phyloP scores from a whole-genome alignment of 1,140 invertebrate genomes.

The Subanguina moxae region DNA sequence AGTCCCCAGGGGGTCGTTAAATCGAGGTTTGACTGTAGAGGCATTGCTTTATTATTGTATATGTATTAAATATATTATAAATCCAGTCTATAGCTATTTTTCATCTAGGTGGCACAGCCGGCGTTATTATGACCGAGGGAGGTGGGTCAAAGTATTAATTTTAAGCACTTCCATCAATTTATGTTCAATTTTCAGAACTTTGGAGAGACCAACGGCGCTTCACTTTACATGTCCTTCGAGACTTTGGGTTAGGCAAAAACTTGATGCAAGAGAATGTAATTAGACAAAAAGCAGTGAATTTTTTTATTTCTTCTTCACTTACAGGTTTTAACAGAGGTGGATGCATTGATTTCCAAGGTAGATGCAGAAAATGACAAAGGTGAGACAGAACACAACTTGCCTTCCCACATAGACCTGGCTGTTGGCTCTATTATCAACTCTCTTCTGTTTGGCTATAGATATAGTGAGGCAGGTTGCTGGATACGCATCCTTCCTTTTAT shows the following conservation, averaged over 20 bases:
- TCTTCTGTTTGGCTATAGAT: slow-evolving; percentile 38
- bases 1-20: too few relatives aligned
- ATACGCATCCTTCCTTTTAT: neutral
- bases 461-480: slow-evolving; percentile 9
- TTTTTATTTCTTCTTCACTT: neutral
- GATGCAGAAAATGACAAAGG: slow-evolving; percentile 22
- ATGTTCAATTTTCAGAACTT: neutral
- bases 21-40: too few relatives aligned
- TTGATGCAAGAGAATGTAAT: slow-evolving; percentile 36
- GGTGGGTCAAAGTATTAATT: too few relatives aligned
- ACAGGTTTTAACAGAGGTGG: slow-evolving; percentile 16
- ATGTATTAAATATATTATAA: too few relatives aligned
- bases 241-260: slow-evolving; percentile 49
- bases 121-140: slow-evolving; percentile 42
- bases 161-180: too few relatives aligned
- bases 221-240: slow-evolving; percentile 37
- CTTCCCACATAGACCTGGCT: slow-evolving; percentile 19
- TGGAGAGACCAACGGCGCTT: slow-evolving; percentile 46
- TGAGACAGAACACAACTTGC: neutral
- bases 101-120: slow-evolving; percentile 20
- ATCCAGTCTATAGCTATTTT: neutral
- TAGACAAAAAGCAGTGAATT: too few relatives aligned
- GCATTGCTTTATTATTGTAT: too few relatives aligned
- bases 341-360: neutral
- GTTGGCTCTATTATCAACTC: slow-evolving; percentile 38